These are phyloP conservation scores for Lophius piscatorius DNA, from an alignment of 2,113 vertebrate species.

Conservation along the genomic window DNA sequence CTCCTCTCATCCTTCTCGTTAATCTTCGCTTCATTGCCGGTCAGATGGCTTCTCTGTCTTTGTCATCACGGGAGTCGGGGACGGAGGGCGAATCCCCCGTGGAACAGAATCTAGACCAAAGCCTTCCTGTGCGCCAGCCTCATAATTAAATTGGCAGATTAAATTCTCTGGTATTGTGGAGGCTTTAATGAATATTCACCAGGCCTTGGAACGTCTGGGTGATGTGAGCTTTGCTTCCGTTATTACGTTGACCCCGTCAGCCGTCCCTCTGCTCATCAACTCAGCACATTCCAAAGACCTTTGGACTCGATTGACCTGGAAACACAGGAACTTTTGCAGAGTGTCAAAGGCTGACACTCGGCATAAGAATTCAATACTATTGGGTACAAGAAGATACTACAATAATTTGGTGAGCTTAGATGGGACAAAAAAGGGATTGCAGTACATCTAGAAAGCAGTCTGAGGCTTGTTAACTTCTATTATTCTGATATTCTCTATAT, in stretches of 20 bases:
- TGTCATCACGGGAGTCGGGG: conserved; percentile 47
- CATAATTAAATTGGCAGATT: conserved; percentile 76
- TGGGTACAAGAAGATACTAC: too few species aligned
- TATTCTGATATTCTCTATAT: too few species aligned
- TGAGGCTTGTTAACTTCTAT: too few species aligned
- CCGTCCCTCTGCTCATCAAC: conserved; percentile 49
- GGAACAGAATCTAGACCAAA: conserved; percentile 63
- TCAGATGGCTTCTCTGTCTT: too few species aligned
- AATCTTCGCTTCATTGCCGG: too few species aligned
- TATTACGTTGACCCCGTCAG: conserved; percentile 53
- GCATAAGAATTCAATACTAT: too few species aligned
- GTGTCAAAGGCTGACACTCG: neutral
- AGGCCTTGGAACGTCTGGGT: conserved; percentile 45
- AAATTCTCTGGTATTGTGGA: conserved; percentile 66
- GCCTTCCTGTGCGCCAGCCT: conserved; percentile 61
- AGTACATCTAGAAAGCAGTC: too few species aligned
- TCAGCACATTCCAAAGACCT: conserved; percentile 25
- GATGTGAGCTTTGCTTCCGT: conserved; percentile 53
- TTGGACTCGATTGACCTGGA: conserved; percentile 52
- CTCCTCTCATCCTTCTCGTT: too few species aligned
- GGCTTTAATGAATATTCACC: conserved; percentile 73
- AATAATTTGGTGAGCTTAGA: too few species aligned
- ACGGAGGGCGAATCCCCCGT: conserved; percentile 57
- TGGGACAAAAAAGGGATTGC: too few species aligned
- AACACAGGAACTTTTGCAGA: neutral